Percentiles rank a stretch among this genome's conserved stretches.
phyloP scores from a whole-genome alignment of 2,113 vertebrate species.

The Gallinago media region DNA sequence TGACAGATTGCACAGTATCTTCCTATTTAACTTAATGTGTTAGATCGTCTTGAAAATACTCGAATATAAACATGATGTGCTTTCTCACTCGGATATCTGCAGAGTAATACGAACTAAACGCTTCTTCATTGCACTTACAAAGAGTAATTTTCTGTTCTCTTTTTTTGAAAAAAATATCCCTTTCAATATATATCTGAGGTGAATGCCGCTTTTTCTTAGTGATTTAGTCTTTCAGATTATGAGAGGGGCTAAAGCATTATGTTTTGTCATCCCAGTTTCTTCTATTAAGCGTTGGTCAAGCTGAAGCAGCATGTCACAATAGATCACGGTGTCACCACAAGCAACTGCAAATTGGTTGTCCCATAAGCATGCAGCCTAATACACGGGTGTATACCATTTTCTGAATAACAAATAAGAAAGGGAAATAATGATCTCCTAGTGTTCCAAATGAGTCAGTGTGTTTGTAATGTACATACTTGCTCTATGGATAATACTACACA shows the following conservation, averaged over 20 bases:
- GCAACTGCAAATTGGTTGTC: background rate
- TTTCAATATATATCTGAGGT: background rate
- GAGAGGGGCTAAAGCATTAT: background rate
- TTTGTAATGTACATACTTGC: background rate
- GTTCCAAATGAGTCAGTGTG: background rate
- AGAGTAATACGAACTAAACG: background rate
- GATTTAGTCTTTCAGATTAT: background rate
- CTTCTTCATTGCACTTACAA: background rate
- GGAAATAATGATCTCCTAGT: background rate
- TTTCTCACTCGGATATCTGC: background rate
- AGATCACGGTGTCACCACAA: background rate
- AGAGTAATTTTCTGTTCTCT: background rate
- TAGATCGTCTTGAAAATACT: background rate
- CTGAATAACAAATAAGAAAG: background rate
- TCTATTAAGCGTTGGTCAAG: background rate
- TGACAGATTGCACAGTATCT: background rate
- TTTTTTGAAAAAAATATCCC: background rate
- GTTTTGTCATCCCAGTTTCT: background rate
- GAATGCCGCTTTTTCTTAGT: background rate
- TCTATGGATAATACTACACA: background rate
- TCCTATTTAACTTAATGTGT: background rate
- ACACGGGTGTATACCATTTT: background rate
- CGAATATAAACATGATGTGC: background rate
- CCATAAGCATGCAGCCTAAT: background rate
- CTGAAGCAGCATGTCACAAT: background rate